These are phyloP conservation scores for Sebastes hubbsi DNA, from an alignment of 2,797 vertebrate genomes.

Conservation along the genomic window DNA sequence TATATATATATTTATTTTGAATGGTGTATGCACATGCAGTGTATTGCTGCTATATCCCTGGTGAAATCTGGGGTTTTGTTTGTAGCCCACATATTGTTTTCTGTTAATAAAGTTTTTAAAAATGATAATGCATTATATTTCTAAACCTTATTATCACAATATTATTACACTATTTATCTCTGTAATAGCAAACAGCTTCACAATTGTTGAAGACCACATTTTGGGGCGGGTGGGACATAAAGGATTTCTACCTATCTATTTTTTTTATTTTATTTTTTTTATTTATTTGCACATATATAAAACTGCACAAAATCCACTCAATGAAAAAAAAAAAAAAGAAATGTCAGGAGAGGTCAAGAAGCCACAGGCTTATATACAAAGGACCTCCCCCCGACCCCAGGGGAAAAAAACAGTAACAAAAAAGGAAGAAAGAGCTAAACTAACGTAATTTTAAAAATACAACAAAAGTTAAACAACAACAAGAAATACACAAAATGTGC, in stretches of 20 bases:
- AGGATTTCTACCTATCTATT: neutral
- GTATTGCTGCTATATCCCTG: neutral
- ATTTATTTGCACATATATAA: neutral
- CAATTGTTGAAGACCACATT: neutral
- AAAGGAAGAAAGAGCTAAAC: no score
- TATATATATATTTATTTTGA: no score
- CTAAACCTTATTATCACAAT: neutral
- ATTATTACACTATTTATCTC: no score
- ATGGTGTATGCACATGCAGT: no score
- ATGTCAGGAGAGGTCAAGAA: no score
- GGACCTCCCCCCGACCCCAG: no score
- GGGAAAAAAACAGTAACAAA: no score
- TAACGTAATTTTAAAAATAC: no score
- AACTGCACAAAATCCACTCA: neutral
- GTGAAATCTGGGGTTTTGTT: neutral
- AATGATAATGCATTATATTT: neutral
- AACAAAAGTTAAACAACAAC: no score
- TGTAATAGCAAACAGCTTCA: neutral
- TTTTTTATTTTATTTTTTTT: neutral
- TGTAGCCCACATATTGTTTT: neutral
- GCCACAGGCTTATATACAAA: no score
- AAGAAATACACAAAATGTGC: no score
- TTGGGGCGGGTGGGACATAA: neutral
- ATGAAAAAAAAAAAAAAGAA: no score
- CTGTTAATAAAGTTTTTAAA: neutral